Base-by-base conservation (phyloP, 2,113 vertebrate genomes). In the Cavia porcellus region DNA sequence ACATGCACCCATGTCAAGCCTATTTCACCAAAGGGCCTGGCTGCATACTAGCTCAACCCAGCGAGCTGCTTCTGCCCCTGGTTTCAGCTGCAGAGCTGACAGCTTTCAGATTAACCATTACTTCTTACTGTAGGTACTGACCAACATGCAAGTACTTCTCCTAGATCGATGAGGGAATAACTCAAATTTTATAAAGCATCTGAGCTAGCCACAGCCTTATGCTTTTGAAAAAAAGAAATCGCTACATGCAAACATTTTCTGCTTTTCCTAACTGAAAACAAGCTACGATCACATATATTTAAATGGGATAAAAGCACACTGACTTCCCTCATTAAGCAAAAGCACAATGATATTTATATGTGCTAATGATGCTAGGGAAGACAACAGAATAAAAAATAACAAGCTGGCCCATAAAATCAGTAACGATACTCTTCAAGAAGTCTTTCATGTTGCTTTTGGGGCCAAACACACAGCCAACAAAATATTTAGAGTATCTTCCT, bases 11-110 rank as follows among this genome's bases (percentile, higher is more conserved):
- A 13, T 62, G 1, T 2, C 0, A 2, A n/a, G 5, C 38, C 10
- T 0, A 25, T 19, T 0, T 28, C 35, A 1, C 15, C 62, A 12
- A 2, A 5, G 64, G 47, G 7, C 30, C 2, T 5, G 64, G 57
- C 0, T 0, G 52, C 11, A 4, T 0, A 3, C 0, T 0, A 24
- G 59, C 19, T 10, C 0, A 12, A 15, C 0, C 0, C 5, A 12
- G 24, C 32, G 4, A 0, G 38, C 10, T 14, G 15, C 59, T 7
- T 32, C 52, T 7, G 38, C 0, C 22, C 74, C 66, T 12, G 12
- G 15, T 20, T 1, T n/a, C 19, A 0, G 42, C 57, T 45, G 1
- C 0, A n/a, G 6, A 0, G 0, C 11, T 7, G 15, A 32, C 0
- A 28, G 59, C 55, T 14, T 52, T 50, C 25, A 5, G 5, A n/a